A percentile compares a stretch with the other conserved stretches of the same genome.
Conservation (phyloP, 2,888 invertebrate species). For the Leucoptera coffeella region DNA sequence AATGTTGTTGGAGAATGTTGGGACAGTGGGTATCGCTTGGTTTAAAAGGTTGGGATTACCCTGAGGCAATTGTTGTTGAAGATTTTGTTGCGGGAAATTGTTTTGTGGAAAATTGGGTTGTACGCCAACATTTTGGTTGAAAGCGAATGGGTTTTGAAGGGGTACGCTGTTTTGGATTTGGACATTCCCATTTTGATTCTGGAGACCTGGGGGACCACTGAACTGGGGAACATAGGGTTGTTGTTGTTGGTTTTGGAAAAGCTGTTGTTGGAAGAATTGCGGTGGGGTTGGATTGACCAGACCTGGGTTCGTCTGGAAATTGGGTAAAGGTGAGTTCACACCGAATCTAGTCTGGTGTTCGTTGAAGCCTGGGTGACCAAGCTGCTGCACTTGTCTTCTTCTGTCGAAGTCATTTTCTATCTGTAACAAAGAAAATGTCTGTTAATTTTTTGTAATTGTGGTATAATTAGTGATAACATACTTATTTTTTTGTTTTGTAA, state of each 20-base stretch:
- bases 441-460: too few relatives aligned
- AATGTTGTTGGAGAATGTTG: conserved; percentile 23
- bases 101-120: conserved; percentile 12
- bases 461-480: too few relatives aligned
- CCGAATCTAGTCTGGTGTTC: conserved; percentile 45
- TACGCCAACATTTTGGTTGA: conserved; percentile 16
- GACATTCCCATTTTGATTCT: conserved; percentile 16
- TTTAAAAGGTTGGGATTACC: conserved; percentile 14
- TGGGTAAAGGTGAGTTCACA: conserved; percentile 31
- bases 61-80: conserved; percentile 11
- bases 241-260: conserved; percentile 25
- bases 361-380: conserved; percentile 32
- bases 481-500: conserved; percentile 1
- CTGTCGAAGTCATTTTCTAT: conserved; percentile 45
- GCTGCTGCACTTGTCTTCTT: conserved; percentile 27
- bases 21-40: conserved; percentile 21
- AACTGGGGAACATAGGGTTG: conserved; percentile 33
- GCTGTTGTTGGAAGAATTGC: conserved; percentile 13
- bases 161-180: conserved; percentile 13
- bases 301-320: conserved; percentile 20
- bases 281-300: conserved; percentile 18
- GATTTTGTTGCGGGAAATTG: conserved; percentile 10
- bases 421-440: conserved; percentile 20
- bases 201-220: conserved; percentile 18
- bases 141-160: conserved; percentile 22